Evolutionary conservation across 1,140 invertebrate species (phyloP).

Genomic region (Papilio aristodemus): DNA sequence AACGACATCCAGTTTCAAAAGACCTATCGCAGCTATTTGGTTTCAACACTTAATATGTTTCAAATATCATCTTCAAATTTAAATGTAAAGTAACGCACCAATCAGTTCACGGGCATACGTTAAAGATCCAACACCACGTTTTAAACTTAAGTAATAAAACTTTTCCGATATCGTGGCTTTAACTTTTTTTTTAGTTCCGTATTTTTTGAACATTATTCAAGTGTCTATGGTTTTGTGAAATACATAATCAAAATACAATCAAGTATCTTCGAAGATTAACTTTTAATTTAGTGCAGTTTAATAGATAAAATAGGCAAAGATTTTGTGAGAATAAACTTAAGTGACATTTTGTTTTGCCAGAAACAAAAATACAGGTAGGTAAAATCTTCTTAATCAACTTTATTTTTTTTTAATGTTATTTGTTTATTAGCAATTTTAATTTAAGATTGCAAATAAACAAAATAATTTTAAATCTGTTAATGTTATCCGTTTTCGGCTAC

Average conservation of each 20-base stretch:
- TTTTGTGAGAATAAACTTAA: background rate
- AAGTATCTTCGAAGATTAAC: no score
- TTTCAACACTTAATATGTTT: conserved; percentile 24
- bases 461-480: background rate
- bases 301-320: background rate
- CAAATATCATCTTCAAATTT: conserved; percentile 23
- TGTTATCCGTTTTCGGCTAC: background rate
- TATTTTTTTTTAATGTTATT: background rate
- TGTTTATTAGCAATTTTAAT: background rate
- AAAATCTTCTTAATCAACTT: background rate
- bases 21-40: background rate
- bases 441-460: background rate
- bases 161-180: background rate
- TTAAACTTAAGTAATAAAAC: conserved; percentile 1
- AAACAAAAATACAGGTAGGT: background rate
- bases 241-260: no score
- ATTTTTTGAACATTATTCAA: background rate
- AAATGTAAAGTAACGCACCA: conserved; percentile 13
- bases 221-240: background rate
- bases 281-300: background rate
- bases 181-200: background rate
- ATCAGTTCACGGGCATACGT: conserved; percentile 22
- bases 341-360: background rate
- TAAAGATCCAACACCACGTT: conserved; percentile 18
- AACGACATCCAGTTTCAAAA: conserved; percentile 22